A percentile compares a stretch with the other conserved stretches of the same genome.
phyloP scores from a whole-genome alignment of 2,797 vertebrate genomes.

The Tiaroga cobitis region DNA sequence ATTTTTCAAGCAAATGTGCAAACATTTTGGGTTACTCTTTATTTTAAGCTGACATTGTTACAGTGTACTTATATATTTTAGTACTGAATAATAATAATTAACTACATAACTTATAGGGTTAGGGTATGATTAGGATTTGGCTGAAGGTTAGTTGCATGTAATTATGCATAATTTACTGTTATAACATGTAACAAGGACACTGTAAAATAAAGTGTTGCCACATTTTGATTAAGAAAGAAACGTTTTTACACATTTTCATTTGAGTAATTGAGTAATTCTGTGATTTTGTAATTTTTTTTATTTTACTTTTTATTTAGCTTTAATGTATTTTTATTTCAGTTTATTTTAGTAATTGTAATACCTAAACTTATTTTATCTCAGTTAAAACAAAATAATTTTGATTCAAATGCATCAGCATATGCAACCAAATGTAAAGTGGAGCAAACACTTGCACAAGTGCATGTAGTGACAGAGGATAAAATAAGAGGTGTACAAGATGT shows the following conservation, averaged over 20 bases:
- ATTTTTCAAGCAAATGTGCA: not conserved
- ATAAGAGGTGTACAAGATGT: not conserved
- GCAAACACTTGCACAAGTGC: not conserved
- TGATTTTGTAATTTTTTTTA: not conserved
- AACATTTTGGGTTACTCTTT: not conserved
- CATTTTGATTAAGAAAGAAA: not conserved
- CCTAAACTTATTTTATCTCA: not conserved
- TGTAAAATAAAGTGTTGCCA: too few species aligned
- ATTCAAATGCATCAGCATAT: not conserved
- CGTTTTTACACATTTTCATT: not conserved
- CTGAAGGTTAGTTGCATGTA: too few species aligned
- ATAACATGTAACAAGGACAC: too few species aligned
- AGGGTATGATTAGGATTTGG: too few species aligned
- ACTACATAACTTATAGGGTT: too few species aligned
- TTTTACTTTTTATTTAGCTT: not conserved
- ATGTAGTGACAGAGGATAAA: not conserved
- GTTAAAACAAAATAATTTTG: not conserved
- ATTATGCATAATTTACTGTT: too few species aligned
- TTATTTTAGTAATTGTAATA: not conserved
- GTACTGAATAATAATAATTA: too few species aligned
- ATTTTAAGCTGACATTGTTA: too few species aligned
- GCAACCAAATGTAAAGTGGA: not conserved
- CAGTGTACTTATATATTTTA: too few species aligned
- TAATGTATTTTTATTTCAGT: not conserved
- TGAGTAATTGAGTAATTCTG: not conserved